Evolutionary conservation across 2,888 invertebrate species (phyloP).

Genomic region (Agrochola macilenta): DNA sequence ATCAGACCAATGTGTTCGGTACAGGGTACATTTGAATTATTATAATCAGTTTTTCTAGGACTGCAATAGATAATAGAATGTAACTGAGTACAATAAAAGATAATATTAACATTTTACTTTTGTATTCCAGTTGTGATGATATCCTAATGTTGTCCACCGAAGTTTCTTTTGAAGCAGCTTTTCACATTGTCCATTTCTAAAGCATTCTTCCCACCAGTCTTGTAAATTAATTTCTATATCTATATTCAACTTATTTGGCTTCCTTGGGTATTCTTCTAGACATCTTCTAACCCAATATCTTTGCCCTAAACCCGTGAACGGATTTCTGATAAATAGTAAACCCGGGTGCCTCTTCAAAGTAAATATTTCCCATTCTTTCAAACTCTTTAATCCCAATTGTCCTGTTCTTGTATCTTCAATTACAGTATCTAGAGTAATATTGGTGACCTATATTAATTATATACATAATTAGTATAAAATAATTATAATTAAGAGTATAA

Average conservation of each 20-base stretch:
- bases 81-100: neutral
- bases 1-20: neutral
- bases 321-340: slow-evolving; percentile 95
- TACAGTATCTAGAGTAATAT: slow-evolving; percentile 25
- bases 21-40: neutral
- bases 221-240: slow-evolving; percentile 86
- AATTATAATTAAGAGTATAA: neutral
- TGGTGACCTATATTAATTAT: slow-evolving; percentile 44
- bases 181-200: slow-evolving; percentile 82
- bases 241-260: slow-evolving; percentile 93
- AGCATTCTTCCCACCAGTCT: slow-evolving; percentile 92
- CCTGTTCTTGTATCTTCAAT: slow-evolving; percentile 72
- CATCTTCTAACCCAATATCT: slow-evolving; percentile 96
- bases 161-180: slow-evolving; percentile 88
- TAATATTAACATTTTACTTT: slow-evolving; percentile 91
- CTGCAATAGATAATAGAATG: neutral
- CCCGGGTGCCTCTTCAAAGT: slow-evolving; percentile 92
- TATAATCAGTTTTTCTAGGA: too few relatives aligned
- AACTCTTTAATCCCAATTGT: slow-evolving; percentile 76
- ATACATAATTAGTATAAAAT: neutral
- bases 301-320: slow-evolving; percentile 94
- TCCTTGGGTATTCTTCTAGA: slow-evolving; percentile 93
- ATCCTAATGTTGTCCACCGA: slow-evolving; percentile 98
- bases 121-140: slow-evolving; percentile 99
- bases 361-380: slow-evolving; percentile 91